Conservation (phyloP, 2,113 vertebrate species). For the Centrocercus urophasianus region DNA sequence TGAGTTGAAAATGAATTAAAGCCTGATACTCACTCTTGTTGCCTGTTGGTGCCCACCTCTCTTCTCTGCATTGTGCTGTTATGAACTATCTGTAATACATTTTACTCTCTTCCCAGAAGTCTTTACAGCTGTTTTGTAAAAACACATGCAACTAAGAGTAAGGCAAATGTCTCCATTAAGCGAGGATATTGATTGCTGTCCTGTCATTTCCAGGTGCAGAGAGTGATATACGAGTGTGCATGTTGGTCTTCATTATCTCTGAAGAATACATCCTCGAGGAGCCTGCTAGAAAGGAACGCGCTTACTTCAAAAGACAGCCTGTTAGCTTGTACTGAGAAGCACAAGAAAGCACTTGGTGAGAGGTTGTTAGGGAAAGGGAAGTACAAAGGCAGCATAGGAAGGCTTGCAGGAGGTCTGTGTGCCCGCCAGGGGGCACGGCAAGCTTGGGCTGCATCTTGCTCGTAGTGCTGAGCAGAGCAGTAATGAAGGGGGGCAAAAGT, state of each 20-base stretch:
- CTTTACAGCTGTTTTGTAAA: neutral
- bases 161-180: neutral
- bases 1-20: neutral
- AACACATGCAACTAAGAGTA: neutral
- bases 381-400: neutral
- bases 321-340: neutral
- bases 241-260: neutral
- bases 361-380: neutral
- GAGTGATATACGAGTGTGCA: neutral
- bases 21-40: neutral
- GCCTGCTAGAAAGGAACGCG: neutral
- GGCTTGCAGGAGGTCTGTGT: neutral
- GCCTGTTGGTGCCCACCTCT: neutral
- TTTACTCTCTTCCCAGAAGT: neutral
- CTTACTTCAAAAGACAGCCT: neutral
- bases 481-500: neutral
- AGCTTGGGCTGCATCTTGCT: neutral
- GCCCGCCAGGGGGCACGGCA: constrained; percentile 24
- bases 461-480: neutral
- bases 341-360: neutral
- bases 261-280: neutral
- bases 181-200: neutral
- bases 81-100: neutral
- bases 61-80: neutral
- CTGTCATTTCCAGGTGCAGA: neutral